These are phyloP conservation scores for Ferrisia virgata DNA, from an alignment of 2,888 invertebrate genomes.

Conservation along the genomic window DNA sequence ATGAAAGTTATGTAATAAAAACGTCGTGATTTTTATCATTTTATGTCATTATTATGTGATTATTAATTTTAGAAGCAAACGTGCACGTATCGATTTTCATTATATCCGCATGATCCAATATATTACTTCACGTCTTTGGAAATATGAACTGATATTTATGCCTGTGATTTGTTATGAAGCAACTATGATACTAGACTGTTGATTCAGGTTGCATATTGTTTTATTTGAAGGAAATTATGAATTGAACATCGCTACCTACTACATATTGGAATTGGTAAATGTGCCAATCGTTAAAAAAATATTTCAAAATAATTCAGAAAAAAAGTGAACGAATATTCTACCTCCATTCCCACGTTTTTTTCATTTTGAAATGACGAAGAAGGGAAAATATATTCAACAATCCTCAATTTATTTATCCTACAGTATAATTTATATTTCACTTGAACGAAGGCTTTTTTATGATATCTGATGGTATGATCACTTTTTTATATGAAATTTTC, in stretches of 20 bases:
- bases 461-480: not conserved
- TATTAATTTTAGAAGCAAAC: not conserved
- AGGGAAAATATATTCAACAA: not conserved
- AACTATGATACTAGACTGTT: too few relatives aligned
- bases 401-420: not conserved
- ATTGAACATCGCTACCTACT: too few relatives aligned
- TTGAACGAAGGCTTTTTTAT: not conserved
- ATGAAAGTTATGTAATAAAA: slow-evolving; percentile 16
- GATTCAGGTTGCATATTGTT: too few relatives aligned
- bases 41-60: not conserved
- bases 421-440: not conserved
- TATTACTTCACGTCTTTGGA: too few relatives aligned
- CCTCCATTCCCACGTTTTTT: not conserved
- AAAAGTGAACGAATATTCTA: not conserved
- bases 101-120: too few relatives aligned
- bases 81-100: too few relatives aligned
- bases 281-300: too few relatives aligned
- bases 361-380: not conserved
- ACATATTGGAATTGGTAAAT: too few relatives aligned
- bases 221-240: too few relatives aligned
- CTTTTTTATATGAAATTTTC: not conserved
- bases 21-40: slow-evolving; percentile 18
- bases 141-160: too few relatives aligned
- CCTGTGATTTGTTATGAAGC: too few relatives aligned
- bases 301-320: too few relatives aligned